Base-by-base conservation (phyloP, 2,888 invertebrate genomes). In the Hypena proboscidalis region DNA sequence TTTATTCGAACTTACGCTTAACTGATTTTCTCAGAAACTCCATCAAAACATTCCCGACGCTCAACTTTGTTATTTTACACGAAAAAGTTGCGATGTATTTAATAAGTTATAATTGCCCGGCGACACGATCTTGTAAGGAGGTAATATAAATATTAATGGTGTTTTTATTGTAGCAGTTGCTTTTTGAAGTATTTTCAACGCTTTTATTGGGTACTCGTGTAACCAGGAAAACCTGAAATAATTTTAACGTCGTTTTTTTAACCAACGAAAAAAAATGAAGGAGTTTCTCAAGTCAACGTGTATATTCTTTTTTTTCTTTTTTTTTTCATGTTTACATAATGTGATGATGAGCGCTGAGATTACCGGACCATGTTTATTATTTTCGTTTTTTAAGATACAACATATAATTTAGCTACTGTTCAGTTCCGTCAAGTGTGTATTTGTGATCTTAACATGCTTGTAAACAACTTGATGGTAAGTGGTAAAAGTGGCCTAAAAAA, bases 241-340 rank as follows among this genome's bases (percentile, higher is more conserved):
- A 43, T 32, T 36, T 61, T 26, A 49, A 61, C 46, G 36, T 52
- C 41, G 37, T 36, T 46, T 31, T 37, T 53, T 48, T 57, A 56
- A 40, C n/a, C n/a, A n/a, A n/a, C n/a, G n/a, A n/a, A n/a, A n/a
- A n/a, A n/a, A n/a, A n/a, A n/a, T n/a, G n/a, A n/a, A n/a, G n/a
- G n/a, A n/a, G n/a, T n/a, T n/a, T n/a, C n/a, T n/a, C n/a, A n/a
- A n/a, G n/a, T n/a, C n/a, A n/a, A n/a, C n/a, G n/a, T n/a, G n/a
- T n/a, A n/a, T n/a, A n/a, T n/a, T n/a, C n/a, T n/a, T n/a, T n/a
- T n/a, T n/a, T n/a, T n/a, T n/a, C n/a, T n/a, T n/a, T n/a, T n/a
- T n/a, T n/a, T n/a, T n/a, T n/a, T n/a, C n/a, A n/a, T n/a, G n/a
- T n/a, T n/a, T n/a, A n/a, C n/a, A n/a, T n/a, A n/a, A n/a, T n/a